Evolutionary conservation across 2,888 invertebrate species (phyloP).

Genomic region (Ellobium chinense): DNA sequence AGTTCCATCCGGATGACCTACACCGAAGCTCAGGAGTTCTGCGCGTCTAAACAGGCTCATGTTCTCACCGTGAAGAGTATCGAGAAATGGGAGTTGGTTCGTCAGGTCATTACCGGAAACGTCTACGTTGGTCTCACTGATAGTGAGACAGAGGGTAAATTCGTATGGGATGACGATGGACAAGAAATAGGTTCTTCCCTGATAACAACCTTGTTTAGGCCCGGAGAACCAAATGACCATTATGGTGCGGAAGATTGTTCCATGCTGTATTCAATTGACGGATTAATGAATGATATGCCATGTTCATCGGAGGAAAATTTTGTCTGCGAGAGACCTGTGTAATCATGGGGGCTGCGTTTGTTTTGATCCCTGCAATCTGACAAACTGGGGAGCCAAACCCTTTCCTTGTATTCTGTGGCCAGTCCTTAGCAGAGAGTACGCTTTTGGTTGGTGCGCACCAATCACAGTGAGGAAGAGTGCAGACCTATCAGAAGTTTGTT

Average conservation of each 20-base stretch:
- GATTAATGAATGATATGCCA: too few species aligned
- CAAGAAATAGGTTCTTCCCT: not conserved
- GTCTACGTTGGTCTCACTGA: constrained; percentile 15
- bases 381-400: too few species aligned
- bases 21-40: not conserved
- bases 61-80: not conserved
- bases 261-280: too few species aligned
- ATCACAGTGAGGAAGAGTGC: too few species aligned
- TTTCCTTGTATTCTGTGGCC: too few species aligned
- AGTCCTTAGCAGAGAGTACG: too few species aligned
- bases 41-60: not conserved
- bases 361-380: too few species aligned
- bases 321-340: too few species aligned
- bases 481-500: too few species aligned
- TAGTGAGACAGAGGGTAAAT: not conserved
- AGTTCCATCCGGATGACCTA: not conserved
- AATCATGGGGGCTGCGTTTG: too few species aligned
- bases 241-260: not conserved
- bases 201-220: not conserved
- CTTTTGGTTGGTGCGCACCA: too few species aligned
- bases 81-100: not conserved
- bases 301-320: too few species aligned
- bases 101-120: not conserved
- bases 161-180: constrained; percentile 5
- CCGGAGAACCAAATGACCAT: not conserved